Evolutionary conservation across 2,888 invertebrate species (phyloP), one percentile per base, ranked within the genome.

Genomic region (Cosmopolites sordidus): DNA sequence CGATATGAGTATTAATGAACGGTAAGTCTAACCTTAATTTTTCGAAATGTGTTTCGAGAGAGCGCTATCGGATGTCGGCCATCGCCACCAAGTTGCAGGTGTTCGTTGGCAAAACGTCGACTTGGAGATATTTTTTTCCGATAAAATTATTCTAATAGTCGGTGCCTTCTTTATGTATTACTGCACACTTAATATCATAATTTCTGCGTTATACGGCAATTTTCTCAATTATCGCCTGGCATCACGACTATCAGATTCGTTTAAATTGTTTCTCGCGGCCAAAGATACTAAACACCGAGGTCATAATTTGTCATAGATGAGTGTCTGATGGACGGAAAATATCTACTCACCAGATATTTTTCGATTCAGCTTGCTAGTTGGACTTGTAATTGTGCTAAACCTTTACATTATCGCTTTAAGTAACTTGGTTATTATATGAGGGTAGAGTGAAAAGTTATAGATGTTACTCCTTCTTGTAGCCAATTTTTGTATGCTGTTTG

Each of bases 291-390:
- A 46, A 42, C 51, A 16, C 27, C 40, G 43, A 43, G 43, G 43
- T 52, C 52, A 47, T 52, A 48, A 48, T 52, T 43, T 47, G 43
- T 39, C 43, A 43, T 39, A 39, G 38, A 47, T 43, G 11, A 33
- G 52, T 42, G 43, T 38, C 48, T 52, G 52, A 43, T 47, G 43
- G 52, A 52, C 46, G 43, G 51, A 43, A 48, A 30, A n/a, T 33
- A n/a, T n/a, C n/a, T n/a, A n/a, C n/a, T n/a, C n/a, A n/a, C n/a
- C n/a, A n/a, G n/a, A n/a, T n/a, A n/a, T n/a, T n/a, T n/a, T n/a
- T n/a, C n/a, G n/a, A n/a, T n/a, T n/a, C n/a, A n/a, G n/a, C n/a
- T n/a, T n/a, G n/a, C n/a, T n/a, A n/a, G n/a, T n/a, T n/a, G n/a
- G n/a, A n/a, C n/a, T n/a, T n/a, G n/a, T n/a, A n/a, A n/a, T n/a